phyloP scores from a whole-genome alignment of 2,888 invertebrate genomes.

The Itoplectis maculator region DNA sequence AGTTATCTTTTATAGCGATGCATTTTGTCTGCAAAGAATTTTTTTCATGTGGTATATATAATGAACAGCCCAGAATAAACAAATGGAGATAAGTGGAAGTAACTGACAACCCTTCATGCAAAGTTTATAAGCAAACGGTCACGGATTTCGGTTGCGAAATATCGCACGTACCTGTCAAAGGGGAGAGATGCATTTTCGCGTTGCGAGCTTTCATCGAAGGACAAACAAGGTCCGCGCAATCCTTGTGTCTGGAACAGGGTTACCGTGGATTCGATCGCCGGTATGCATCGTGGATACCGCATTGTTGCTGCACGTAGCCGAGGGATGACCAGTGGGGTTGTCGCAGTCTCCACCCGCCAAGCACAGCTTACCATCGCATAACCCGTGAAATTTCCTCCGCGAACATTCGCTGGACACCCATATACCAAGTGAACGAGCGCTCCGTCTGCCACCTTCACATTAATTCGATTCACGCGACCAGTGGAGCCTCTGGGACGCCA shows the following conservation, averaged over 20 bases:
- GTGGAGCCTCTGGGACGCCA: slow-evolving; percentile 32
- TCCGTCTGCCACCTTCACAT: slow-evolving; percentile 34
- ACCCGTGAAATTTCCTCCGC: slow-evolving; percentile 58
- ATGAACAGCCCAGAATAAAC: too few relatives aligned
- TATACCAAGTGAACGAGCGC: slow-evolving; percentile 12
- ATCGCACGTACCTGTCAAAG: background rate
- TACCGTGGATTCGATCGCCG: slow-evolving; percentile 4
- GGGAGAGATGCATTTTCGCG: slow-evolving; percentile 10
- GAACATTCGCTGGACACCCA: slow-evolving; percentile 26
- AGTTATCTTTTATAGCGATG: too few relatives aligned
- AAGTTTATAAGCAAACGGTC: background rate
- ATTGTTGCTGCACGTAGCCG: background rate
- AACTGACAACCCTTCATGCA: slow-evolving; percentile 12
- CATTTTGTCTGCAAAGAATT: too few relatives aligned
- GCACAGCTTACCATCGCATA: slow-evolving; percentile 59
- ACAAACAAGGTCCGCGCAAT: slow-evolving; percentile 1
- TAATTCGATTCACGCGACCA: slow-evolving; percentile 47
- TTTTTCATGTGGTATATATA: too few relatives aligned
- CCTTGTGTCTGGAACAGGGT: background rate
- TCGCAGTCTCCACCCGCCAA: background rate
- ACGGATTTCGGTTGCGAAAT: background rate
- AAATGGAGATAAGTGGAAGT: background rate
- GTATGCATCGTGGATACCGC: slow-evolving; percentile 23
- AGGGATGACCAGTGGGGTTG: slow-evolving; percentile 2
- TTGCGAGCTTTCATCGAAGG: slow-evolving; percentile 16